phyloP scores from a whole-genome alignment of 2,797 vertebrate genomes.

The Australoheros facetus region DNA sequence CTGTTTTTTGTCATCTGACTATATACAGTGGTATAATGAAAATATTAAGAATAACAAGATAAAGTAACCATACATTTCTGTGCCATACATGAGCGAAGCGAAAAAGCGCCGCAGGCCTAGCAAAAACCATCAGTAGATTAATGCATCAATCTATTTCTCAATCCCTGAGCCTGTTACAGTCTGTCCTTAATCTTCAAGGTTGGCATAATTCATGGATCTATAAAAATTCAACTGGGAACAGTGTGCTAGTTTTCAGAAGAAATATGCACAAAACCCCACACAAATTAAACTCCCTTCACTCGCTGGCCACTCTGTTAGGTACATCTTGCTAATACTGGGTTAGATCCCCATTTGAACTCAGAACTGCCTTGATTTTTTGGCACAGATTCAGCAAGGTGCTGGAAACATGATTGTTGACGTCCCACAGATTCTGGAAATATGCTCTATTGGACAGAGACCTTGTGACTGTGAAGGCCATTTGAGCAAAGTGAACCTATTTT shows the following conservation, averaged over 20 bases:
- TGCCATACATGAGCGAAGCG: too few species aligned
- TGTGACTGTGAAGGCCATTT: neutral
- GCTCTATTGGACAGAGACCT: neutral
- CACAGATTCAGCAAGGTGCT: neutral
- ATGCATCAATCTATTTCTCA: neutral
- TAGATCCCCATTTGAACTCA: too few species aligned
- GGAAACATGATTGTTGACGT: neutral
- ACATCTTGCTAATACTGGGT: neutral
- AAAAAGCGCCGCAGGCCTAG: too few species aligned
- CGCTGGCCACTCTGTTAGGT: neutral
- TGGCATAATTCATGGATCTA: slow-evolving; percentile 20
- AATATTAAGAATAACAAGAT: too few species aligned
- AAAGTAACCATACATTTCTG: too few species aligned
- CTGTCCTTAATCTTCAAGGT: neutral
- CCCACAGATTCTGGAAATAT: too few species aligned
- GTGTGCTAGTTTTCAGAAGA: slow-evolving; percentile 22
- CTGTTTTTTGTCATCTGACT: too few species aligned
- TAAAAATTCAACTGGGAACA: slow-evolving; percentile 15
- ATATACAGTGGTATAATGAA: too few species aligned
- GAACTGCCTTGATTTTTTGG: neutral
- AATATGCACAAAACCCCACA: slow-evolving; percentile 33
- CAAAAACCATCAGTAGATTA: too few species aligned
- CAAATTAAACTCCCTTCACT: slow-evolving; percentile 1
- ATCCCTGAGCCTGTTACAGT: neutral
- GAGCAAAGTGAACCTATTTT: neutral